Evolutionary conservation across 2,113 vertebrate species (phyloP).

Genomic region (Agapornis roseicollis): DNA sequence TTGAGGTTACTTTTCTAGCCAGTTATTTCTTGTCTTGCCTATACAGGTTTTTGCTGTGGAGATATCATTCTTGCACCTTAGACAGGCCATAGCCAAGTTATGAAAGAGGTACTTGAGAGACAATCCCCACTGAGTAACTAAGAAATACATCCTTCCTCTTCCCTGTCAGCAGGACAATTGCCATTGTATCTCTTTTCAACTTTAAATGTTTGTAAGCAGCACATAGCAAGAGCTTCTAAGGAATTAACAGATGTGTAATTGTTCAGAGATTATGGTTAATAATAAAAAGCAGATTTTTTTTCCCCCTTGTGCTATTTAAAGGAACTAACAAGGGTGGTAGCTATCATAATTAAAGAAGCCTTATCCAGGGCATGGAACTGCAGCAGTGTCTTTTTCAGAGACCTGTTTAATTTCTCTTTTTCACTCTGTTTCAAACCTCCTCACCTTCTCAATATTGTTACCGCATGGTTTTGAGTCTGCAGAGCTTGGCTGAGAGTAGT

Average conservation of each 20-base stretch:
- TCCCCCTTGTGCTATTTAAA: background rate
- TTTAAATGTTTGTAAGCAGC: background rate
- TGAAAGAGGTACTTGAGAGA: background rate
- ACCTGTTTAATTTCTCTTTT: background rate
- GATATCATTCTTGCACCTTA: background rate
- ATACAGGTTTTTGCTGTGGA: background rate
- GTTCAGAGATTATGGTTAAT: slow-evolving; percentile 40
- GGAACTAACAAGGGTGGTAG: background rate
- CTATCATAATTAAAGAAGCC: slow-evolving; percentile 12
- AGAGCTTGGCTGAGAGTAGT: background rate
- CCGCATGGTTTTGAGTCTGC: background rate
- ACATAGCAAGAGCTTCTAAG: background rate
- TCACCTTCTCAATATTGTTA: background rate
- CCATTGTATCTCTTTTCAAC: background rate
- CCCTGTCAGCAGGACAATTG: background rate
- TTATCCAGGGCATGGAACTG: background rate
- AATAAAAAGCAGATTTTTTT: slow-evolving; percentile 31
- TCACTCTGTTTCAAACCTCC: background rate
- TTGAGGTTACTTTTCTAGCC: background rate
- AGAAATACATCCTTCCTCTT: background rate
- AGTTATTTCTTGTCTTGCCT: background rate
- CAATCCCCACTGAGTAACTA: background rate
- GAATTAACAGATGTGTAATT: slow-evolving; percentile 30
- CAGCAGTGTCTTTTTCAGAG: background rate
- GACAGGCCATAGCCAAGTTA: background rate